Evolutionary conservation across 2,888 invertebrate genomes (phyloP).

Genomic region (Eulithis testata): DNA sequence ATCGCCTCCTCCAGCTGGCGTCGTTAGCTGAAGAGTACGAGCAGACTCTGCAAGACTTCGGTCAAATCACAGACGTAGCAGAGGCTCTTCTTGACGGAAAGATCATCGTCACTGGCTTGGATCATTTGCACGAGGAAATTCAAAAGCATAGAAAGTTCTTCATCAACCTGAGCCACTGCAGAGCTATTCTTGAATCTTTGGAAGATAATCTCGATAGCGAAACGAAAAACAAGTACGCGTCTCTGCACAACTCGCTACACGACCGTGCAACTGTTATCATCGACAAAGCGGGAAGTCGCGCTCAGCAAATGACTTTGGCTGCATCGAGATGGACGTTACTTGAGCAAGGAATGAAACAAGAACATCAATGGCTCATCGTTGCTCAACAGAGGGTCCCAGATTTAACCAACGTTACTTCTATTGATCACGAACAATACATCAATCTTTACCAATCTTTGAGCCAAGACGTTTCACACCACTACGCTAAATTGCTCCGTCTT

Average conservation of each 20-base stretch:
- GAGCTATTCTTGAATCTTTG: slow-evolving; percentile 93
- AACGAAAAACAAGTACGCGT: slow-evolving; percentile 89
- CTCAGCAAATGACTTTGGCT: slow-evolving; percentile 93
- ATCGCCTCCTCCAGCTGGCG: slow-evolving; percentile 89
- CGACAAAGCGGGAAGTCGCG: slow-evolving; percentile 91
- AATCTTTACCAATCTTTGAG: slow-evolving; percentile 92
- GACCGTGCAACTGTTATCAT: slow-evolving; percentile 90
- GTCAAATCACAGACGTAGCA: slow-evolving; percentile 93
- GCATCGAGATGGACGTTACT: slow-evolving; percentile 93
- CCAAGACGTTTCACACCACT: slow-evolving; percentile 91
- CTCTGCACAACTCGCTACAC: slow-evolving; percentile 90
- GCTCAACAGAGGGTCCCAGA: slow-evolving; percentile 94
- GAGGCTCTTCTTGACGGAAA: slow-evolving; percentile 92
- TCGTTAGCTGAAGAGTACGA: slow-evolving; percentile 94
- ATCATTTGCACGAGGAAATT: slow-evolving; percentile 94
- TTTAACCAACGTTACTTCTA: slow-evolving; percentile 90
- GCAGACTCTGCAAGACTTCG: slow-evolving; percentile 93
- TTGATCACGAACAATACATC: slow-evolving; percentile 93
- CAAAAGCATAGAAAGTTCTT: slow-evolving; percentile 96
- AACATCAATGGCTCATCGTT: slow-evolving; percentile 92
- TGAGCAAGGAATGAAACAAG: slow-evolving; percentile 93
- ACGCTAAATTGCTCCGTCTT: slow-evolving; percentile 90
- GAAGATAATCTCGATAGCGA: slow-evolving; percentile 93
- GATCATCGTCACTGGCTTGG: slow-evolving; percentile 89
- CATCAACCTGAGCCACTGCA: slow-evolving; percentile 93